phyloP scores from a whole-genome alignment of 2,888 invertebrate genomes.

The Lacanobia wlatinum region DNA sequence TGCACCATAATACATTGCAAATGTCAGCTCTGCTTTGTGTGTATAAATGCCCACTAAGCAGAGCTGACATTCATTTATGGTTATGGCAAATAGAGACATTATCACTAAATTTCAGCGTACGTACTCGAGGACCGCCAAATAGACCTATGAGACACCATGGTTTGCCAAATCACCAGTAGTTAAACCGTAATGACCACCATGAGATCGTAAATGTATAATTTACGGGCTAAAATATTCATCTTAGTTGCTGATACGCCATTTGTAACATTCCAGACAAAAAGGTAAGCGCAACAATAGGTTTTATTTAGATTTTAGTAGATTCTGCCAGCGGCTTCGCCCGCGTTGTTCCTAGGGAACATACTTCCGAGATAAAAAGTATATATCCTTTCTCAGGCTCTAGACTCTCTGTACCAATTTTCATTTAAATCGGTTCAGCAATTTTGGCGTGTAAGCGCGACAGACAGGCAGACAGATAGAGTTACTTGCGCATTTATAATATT shows the following conservation, averaged over 20 bases:
- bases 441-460: no score
- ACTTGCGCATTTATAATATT: no score
- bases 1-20: no score
- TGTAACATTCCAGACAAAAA: no score
- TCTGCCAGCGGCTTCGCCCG: no score
- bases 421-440: no score
- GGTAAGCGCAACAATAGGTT: background rate
- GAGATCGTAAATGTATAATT: background rate
- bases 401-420: no score
- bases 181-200: background rate
- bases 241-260: background rate
- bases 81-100: background rate
- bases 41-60: background rate
- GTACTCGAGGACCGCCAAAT: background rate
- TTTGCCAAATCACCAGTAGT: conserved; percentile 7
- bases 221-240: background rate
- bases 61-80: background rate
- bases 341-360: no score
- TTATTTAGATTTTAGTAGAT: background rate
- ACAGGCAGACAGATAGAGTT: no score
- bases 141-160: background rate
- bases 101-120: background rate
- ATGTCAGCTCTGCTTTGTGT: no score
- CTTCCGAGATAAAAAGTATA: no score
- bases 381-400: no score